Conservation (phyloP, 2,797 vertebrate species). For the Anniella stebbinsi region DNA sequence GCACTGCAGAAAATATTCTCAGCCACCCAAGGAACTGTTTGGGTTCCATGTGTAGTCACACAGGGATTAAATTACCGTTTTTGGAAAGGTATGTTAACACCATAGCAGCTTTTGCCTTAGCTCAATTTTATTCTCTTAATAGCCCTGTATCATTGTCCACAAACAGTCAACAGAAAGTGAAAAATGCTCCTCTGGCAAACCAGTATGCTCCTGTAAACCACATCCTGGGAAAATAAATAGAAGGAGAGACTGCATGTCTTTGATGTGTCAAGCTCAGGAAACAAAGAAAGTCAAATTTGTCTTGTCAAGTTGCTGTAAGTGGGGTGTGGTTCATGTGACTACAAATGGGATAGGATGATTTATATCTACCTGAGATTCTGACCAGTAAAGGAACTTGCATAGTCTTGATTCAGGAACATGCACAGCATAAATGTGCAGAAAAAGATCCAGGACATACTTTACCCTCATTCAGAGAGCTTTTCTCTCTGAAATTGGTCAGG, state of each 20-base stretch:
- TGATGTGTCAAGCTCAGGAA: constrained; percentile 66
- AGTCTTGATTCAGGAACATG: neutral
- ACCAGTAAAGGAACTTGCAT: neutral
- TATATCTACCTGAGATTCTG: constrained; percentile 41
- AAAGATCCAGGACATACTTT: neutral
- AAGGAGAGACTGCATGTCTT: constrained; percentile 56
- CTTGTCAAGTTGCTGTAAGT: constrained; percentile 62
- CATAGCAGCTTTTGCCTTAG: constrained; percentile 54
- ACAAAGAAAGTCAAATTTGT: constrained; percentile 65
- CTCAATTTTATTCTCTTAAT: constrained; percentile 48
- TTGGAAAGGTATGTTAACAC: constrained; percentile 13
- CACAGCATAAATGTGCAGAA: neutral
- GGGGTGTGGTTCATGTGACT: constrained; percentile 60
- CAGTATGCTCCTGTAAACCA: constrained; percentile 55
- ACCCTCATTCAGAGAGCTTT: no score
- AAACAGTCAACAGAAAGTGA: constrained; percentile 48
- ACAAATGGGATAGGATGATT: constrained; percentile 39
- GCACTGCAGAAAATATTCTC: neutral
- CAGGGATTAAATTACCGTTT: constrained; percentile 25
- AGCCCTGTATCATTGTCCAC: constrained; percentile 40
- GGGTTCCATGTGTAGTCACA: constrained; percentile 23
- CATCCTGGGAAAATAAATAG: constrained; percentile 62
- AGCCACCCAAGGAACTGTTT: neutral
- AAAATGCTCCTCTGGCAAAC: constrained; percentile 54
- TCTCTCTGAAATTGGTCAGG: no score